Evolutionary conservation across 2,113 vertebrate genomes (phyloP).

Genomic region (Alces alces): DNA sequence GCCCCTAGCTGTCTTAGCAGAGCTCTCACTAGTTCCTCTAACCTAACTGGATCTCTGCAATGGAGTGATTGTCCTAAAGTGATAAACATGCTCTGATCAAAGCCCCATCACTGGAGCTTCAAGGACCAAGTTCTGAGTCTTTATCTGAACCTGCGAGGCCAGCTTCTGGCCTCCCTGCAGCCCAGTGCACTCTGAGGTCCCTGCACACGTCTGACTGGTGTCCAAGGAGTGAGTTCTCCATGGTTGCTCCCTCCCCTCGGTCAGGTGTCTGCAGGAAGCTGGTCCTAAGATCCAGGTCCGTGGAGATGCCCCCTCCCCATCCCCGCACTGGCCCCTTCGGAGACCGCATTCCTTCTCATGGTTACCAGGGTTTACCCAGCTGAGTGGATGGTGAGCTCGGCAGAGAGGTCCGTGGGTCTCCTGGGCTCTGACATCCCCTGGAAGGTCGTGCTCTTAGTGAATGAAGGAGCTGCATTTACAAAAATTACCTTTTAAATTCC

Average conservation of each 20-base stretch:
- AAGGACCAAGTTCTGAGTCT: not conserved
- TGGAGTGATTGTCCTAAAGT: not conserved
- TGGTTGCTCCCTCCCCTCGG: accelerated
- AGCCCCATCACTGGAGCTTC: accelerated
- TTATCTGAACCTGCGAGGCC: not conserved
- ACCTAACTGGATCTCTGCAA: not conserved
- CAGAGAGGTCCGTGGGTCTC: accelerated
- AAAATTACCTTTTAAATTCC: not conserved
- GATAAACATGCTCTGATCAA: not conserved
- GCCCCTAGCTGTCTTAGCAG: accelerated
- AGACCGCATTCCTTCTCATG: accelerated
- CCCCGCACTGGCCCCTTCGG: accelerated
- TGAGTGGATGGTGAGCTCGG: accelerated
- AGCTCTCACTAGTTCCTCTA: not conserved
- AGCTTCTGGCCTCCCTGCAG: too few relatives aligned
- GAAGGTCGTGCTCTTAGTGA: accelerated
- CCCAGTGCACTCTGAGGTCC: accelerated
- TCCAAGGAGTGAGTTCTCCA: not conserved
- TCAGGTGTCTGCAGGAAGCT: not conserved
- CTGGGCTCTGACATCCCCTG: accelerated
- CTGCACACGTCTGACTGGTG: accelerated
- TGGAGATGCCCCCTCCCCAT: not conserved
- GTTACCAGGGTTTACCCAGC: not conserved
- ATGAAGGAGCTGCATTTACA: too few relatives aligned
- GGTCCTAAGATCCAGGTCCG: accelerated